Evolutionary conservation across 2,113 vertebrate genomes (phyloP).

Genomic region (Tenrec ecaudatus): DNA sequence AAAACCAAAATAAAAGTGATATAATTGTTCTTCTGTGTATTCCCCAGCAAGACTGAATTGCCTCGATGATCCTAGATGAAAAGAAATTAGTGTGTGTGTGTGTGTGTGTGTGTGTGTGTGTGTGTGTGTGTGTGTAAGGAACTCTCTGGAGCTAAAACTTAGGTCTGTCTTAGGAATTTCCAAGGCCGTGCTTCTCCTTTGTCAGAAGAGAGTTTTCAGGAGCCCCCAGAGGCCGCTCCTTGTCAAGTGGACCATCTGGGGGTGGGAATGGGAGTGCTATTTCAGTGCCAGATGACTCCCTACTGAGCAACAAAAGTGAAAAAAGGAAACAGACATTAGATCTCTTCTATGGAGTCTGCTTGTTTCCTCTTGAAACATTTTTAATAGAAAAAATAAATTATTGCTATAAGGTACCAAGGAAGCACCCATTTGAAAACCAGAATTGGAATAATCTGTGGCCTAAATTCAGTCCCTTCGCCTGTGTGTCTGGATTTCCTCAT

Average conservation of each 20-base stretch:
- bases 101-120: neutral
- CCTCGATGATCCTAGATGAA: constrained; percentile 2
- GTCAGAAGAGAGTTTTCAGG: constrained; percentile 49
- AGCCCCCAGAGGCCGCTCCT: constrained; percentile 67
- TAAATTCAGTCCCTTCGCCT: neutral
- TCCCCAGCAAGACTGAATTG: neutral
- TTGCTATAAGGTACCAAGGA: constrained; percentile 52
- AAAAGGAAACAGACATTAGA: constrained; percentile 40
- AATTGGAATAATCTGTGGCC: neutral
- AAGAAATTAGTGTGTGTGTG: constrained; percentile 14
- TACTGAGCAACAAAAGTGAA: constrained; percentile 65
- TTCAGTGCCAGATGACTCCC: constrained; percentile 72
- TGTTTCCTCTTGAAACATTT: constrained; percentile 62
- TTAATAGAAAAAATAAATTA: constrained; percentile 49
- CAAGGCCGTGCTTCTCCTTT: constrained; percentile 40
- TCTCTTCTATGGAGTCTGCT: neutral
- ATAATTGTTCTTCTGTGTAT: neutral
- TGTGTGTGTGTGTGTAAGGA: neutral
- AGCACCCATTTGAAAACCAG: neutral
- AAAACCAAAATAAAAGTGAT: neutral
- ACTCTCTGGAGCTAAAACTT: constrained; percentile 49
- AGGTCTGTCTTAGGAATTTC: constrained; percentile 61
- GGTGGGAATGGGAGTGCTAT: constrained; percentile 66
- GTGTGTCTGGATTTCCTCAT: constrained; percentile 1
- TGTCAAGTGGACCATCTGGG: constrained; percentile 81